Conservation (phyloP, 2,113 vertebrate genomes). For the Hyperoodon ampullatus region DNA sequence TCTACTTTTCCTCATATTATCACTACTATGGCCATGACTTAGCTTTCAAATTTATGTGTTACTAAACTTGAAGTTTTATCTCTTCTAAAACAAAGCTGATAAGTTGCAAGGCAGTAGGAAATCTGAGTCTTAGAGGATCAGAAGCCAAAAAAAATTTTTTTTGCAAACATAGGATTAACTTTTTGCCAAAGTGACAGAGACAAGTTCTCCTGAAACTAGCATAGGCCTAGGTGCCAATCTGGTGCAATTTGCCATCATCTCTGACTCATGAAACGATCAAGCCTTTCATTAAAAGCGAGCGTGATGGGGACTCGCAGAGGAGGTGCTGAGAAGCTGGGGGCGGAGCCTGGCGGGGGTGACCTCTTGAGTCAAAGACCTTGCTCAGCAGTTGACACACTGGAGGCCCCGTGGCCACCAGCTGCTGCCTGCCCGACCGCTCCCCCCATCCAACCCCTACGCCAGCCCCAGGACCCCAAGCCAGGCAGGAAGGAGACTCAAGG, state of each 20-base stretch:
- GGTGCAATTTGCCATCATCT: not conserved
- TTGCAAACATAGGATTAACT: not conserved
- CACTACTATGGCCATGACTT: not conserved
- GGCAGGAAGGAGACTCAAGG: not conserved
- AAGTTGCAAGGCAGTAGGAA: not conserved
- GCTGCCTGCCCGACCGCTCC: not conserved
- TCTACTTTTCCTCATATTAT: not conserved
- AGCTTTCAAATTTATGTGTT: not conserved
- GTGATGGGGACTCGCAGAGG: rapidly evolving
- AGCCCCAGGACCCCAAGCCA: not conserved
- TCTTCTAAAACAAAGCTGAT: not conserved
- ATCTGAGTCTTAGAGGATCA: not conserved
- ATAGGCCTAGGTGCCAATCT: not conserved
- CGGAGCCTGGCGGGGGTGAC: not conserved
- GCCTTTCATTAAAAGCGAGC: not conserved
- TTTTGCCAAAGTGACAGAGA: not conserved
- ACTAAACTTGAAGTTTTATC: not conserved
- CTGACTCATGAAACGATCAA: not conserved
- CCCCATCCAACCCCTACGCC: rapidly evolving
- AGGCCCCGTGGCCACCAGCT: not conserved
- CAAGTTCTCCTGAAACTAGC: not conserved
- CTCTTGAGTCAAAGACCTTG: not conserved
- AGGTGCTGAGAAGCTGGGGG: not conserved
- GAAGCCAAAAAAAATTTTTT: not conserved
- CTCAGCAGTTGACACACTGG: not conserved